phyloP scores from a whole-genome alignment of 2,888 invertebrate genomes.

The Allophyes oxyacanthae region DNA sequence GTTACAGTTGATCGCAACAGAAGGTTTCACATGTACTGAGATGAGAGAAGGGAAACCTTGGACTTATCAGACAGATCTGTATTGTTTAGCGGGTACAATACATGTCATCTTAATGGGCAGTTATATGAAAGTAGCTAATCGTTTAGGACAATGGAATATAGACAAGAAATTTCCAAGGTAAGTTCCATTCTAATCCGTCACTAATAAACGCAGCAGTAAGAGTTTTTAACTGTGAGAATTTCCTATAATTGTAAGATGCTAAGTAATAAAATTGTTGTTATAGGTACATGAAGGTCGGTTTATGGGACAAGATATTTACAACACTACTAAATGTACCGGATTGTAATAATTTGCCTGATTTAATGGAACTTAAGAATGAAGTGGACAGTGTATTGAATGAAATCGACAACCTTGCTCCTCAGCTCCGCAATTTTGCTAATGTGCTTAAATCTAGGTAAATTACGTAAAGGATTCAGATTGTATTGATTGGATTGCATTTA shows the following conservation, averaged over 20 bases:
- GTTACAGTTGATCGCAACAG: constrained; percentile 92
- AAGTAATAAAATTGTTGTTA: constrained; percentile 47
- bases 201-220: too few species aligned
- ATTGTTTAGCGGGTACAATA: constrained; percentile 96
- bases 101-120: constrained; percentile 96
- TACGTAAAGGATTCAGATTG: constrained; percentile 67
- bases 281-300: constrained; percentile 91
- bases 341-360: constrained; percentile 93
- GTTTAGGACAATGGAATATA: constrained; percentile 91
- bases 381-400: constrained; percentile 79
- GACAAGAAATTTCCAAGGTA: constrained; percentile 92
- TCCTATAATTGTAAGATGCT: neutral
- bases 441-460: constrained; percentile 88
- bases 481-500: constrained; percentile 89
- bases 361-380: constrained; percentile 89
- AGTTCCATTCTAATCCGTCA: constrained; percentile 16
- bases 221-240: neutral
- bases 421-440: constrained; percentile 85
- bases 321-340: constrained; percentile 94
- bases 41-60: constrained; percentile 97
- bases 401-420: constrained; percentile 77
- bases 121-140: constrained; percentile 95
- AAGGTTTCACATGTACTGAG: constrained; percentile 95
- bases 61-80: constrained; percentile 98
- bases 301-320: constrained; percentile 95